Evolutionary conservation across 2,113 vertebrate species (phyloP).

Genomic region (Neolamprologus tretocephalus): DNA sequence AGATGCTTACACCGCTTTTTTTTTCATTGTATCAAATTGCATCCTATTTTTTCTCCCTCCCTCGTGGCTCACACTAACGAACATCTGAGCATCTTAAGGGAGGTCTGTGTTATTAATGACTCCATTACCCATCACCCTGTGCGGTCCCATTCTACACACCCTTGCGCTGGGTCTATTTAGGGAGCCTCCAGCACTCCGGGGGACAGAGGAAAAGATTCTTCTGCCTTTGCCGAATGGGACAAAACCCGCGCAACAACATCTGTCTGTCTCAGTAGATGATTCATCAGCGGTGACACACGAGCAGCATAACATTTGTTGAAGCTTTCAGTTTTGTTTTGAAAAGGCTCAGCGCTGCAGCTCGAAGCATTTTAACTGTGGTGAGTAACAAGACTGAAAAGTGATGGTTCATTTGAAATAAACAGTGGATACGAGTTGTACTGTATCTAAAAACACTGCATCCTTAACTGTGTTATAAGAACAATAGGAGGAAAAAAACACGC

Average conservation of each 20-base stretch:
- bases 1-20: conserved; percentile 42
- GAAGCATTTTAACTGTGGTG: not conserved
- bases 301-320: conserved; percentile 44
- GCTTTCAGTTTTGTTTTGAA: conserved; percentile 36
- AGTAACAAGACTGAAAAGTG: not conserved
- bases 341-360: not conserved
- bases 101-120: conserved; percentile 75
- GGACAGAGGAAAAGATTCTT: conserved; percentile 47
- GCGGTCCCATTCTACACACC: conserved; percentile 68
- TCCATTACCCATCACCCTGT: conserved; percentile 76
- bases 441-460: not conserved
- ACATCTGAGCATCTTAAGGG: conserved; percentile 73
- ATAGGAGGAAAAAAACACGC: not conserved
- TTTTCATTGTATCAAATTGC: conserved; percentile 52
- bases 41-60: conserved; percentile 60
- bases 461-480: not conserved
- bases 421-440: not conserved
- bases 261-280: conserved; percentile 63
- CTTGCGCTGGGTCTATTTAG: conserved; percentile 66
- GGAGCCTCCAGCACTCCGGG: conserved; percentile 62
- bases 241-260: conserved; percentile 55
- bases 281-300: conserved; percentile 51
- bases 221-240: conserved; percentile 56
- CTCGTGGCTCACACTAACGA: conserved; percentile 61
- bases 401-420: not conserved